phyloP scores from a whole-genome alignment of 2,888 invertebrate genomes.

The Eilema griseolum region DNA sequence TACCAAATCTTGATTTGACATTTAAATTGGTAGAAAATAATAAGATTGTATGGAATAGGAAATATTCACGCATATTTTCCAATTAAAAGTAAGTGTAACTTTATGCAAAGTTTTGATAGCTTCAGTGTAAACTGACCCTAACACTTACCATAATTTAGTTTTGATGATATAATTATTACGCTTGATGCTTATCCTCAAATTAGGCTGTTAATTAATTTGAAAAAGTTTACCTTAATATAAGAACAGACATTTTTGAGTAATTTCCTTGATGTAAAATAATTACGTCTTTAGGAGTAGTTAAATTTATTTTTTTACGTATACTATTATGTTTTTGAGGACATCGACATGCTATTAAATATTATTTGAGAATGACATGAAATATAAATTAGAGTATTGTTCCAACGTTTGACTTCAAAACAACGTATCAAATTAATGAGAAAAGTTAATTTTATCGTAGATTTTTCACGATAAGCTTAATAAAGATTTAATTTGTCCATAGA shows the following conservation, averaged over 20 bases:
- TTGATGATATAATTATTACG: conserved; percentile 39
- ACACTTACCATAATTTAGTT: conserved; percentile 40
- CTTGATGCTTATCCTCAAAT: conserved; percentile 37
- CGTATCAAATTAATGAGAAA: neutral
- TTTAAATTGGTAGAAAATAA: neutral
- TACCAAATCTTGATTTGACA: neutral
- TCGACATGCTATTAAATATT: neutral
- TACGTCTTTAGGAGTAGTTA: neutral
- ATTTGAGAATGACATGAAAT: neutral
- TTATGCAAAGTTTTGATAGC: conserved; percentile 1
- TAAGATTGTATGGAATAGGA: neutral
- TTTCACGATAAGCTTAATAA: neutral
- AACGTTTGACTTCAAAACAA: neutral
- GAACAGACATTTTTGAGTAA: neutral
- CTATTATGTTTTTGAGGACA: neutral
- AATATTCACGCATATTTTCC: neutral
- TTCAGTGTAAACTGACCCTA: conserved; percentile 26
- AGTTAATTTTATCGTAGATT: neutral
- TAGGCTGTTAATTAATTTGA: conserved; percentile 37
- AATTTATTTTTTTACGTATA: too few relatives aligned
- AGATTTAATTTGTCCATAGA: conserved; percentile 1
- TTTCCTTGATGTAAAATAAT: neutral
- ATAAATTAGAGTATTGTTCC: neutral
- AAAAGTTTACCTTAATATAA: neutral
- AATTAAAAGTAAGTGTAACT: neutral